Conservation (phyloP, 2,113 vertebrate species). For the Oreocharis arfaki region DNA sequence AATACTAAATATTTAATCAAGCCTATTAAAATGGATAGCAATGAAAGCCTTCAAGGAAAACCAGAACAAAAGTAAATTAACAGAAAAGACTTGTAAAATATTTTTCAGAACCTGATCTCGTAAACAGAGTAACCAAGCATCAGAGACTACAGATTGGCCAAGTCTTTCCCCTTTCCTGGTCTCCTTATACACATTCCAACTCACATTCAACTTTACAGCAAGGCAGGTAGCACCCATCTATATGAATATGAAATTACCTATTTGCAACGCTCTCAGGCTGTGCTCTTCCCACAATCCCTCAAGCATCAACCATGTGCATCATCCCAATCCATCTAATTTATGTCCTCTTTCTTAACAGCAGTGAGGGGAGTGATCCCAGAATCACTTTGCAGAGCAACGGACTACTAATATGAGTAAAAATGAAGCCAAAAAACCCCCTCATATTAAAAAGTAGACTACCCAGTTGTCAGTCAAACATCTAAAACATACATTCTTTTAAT, state of each 20-base stretch:
- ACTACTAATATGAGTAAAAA: neutral
- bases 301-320: neutral
- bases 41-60: neutral
- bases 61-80: neutral
- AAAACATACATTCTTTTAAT: neutral
- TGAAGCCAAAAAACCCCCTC: neutral
- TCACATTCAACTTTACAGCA: neutral
- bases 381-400: neutral
- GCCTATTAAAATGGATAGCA: neutral
- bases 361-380: neutral
- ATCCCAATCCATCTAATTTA: neutral
- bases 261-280: neutral
- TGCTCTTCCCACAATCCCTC: neutral
- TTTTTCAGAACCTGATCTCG: neutral
- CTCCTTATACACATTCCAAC: neutral
- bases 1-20: neutral
- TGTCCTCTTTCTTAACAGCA: neutral
- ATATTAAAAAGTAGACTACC: neutral
- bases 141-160: neutral
- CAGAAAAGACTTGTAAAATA: neutral
- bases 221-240: neutral
- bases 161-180: neutral
- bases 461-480: neutral
- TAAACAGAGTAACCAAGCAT: neutral
- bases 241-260: neutral